A percentile compares a stretch with the other conserved stretches of the same genome.
These are phyloP conservation scores for Ligdia adustata DNA, from an alignment of 2,888 invertebrate genomes.

Conservation along the genomic window DNA sequence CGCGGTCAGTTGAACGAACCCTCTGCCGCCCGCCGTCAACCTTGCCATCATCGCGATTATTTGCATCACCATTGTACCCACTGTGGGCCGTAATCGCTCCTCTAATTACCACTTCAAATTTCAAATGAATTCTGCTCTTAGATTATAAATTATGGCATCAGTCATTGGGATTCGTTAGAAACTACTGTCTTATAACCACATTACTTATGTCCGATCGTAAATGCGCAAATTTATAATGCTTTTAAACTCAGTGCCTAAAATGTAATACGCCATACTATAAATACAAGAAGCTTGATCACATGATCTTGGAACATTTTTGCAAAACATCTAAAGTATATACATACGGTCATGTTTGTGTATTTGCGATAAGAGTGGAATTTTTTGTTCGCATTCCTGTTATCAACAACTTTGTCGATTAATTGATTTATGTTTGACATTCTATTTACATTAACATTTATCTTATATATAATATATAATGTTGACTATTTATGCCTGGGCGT, in stretches of 20 bases:
- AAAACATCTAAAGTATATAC: slow-evolving; percentile 25
- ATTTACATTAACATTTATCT: slow-evolving; percentile 3
- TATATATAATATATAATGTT: too few relatives aligned
- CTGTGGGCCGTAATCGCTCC: slow-evolving; percentile 59
- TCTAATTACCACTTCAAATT: slow-evolving; percentile 60
- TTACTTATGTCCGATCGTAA: too few relatives aligned
- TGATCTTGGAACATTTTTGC: slow-evolving; percentile 6
- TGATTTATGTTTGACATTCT: slow-evolving; percentile 11
- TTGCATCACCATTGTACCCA: slow-evolving; percentile 78
- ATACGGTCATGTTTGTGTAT: slow-evolving; percentile 3
- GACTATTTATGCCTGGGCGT: too few relatives aligned
- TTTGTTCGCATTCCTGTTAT: slow-evolving; percentile 5
- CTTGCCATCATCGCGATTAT: slow-evolving; percentile 83
- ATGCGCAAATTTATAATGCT: too few relatives aligned
- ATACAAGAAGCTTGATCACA: too few relatives aligned
- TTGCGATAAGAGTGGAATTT: slow-evolving; percentile 13
- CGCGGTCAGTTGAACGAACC: slow-evolving; percentile 84
- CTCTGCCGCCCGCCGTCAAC: slow-evolving; percentile 78
- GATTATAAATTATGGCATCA: background rate
- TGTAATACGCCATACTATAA: too few relatives aligned
- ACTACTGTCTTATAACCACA: too few relatives aligned
- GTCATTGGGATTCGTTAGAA: too few relatives aligned
- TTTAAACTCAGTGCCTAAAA: too few relatives aligned
- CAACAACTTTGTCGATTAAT: slow-evolving; percentile 12
- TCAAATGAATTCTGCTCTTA: slow-evolving; percentile 12